Evolutionary conservation across 1,140 invertebrate species (phyloP).

Genomic region (Solen grandis): DNA sequence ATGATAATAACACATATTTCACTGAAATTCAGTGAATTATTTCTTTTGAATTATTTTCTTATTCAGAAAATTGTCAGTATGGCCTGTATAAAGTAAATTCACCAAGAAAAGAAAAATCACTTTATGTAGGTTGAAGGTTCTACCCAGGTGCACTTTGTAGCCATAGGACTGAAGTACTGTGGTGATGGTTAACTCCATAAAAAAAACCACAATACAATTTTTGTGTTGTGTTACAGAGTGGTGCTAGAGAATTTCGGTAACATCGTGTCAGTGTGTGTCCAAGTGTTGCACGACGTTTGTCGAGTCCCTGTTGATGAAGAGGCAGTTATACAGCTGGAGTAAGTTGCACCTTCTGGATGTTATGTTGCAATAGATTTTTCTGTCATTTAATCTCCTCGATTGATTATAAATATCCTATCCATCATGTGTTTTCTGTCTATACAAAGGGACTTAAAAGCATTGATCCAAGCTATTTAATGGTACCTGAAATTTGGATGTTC

Average conservation of each 20-base stretch:
- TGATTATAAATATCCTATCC: neutral
- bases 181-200: neutral
- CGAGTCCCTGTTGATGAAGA: slow-evolving; percentile 86
- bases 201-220: no score
- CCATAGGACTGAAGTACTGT: no score
- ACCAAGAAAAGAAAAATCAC: neutral
- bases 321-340: slow-evolving; percentile 86
- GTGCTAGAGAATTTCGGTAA: slow-evolving; percentile 88
- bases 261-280: slow-evolving; percentile 89
- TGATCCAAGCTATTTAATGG: neutral
- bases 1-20: no score
- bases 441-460: no score
- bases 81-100: neutral
- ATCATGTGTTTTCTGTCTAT: neutral
- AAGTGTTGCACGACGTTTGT: slow-evolving; percentile 91
- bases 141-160: no score
- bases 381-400: no score
- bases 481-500: neutral
- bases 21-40: no score
- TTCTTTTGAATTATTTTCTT: neutral
- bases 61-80: neutral
- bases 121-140: neutral
- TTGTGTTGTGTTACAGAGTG: slow-evolving; percentile 79
- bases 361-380: neutral
- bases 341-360: slow-evolving; percentile 76